Percentiles rank a stretch among this genome's conserved stretches.
phyloP scores from a whole-genome alignment of 2,113 vertebrate species.

The Ceyx melanurus region DNA sequence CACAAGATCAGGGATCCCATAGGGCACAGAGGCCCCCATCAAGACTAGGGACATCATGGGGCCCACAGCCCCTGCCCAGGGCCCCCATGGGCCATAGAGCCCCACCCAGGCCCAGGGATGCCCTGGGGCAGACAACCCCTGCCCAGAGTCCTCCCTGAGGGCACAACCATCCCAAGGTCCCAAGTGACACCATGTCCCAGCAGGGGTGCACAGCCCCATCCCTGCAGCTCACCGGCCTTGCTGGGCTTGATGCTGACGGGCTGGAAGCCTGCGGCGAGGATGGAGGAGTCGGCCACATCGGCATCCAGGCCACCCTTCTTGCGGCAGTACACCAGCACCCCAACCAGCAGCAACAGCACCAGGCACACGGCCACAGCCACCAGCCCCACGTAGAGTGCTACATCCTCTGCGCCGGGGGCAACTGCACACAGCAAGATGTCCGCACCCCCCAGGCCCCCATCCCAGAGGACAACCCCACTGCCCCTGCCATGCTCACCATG shows the following conservation, averaged over 20 bases:
- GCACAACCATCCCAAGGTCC: neutral
- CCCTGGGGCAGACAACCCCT: neutral
- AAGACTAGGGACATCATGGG: neutral
- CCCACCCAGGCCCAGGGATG: no score
- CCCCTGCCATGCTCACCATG: constrained; percentile 82
- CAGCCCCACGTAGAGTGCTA: constrained; percentile 94
- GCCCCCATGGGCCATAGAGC: neutral
- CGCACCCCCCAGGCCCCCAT: neutral
- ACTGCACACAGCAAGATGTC: constrained; percentile 62
- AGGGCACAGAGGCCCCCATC: neutral
- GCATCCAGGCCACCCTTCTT: constrained; percentile 94
- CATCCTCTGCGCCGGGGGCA: constrained; percentile 83
- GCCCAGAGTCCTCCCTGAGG: accelerated
- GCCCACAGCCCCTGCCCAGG: neutral
- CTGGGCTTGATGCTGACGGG: constrained; percentile 98
- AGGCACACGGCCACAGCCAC: constrained; percentile 92
- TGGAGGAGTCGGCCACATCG: constrained; percentile 95
- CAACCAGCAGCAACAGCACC: constrained; percentile 89
- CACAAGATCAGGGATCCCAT: neutral
- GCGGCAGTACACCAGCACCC: constrained; percentile 90
- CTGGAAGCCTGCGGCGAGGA: constrained; percentile 98
- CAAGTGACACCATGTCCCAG: accelerated
- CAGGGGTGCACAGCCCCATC: accelerated
- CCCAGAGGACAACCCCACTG: neutral
- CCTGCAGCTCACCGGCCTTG: constrained; percentile 87